Percentiles rank a stretch among this genome's conserved stretches.
These are phyloP conservation scores for Euthynnus affinis DNA, from an alignment of 2,797 vertebrate genomes.

Conservation along the genomic window DNA sequence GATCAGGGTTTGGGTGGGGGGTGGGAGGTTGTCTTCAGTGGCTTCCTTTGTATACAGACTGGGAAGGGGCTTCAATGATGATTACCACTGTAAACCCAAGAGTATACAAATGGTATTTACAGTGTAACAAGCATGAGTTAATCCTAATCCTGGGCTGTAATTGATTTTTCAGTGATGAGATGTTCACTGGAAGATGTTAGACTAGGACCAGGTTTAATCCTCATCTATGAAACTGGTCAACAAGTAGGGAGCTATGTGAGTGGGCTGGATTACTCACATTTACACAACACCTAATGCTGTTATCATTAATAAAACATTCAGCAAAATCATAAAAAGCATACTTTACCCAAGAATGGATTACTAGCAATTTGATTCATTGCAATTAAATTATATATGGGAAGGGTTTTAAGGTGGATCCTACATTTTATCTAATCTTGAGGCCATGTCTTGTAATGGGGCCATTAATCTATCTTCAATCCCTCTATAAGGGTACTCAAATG, in stretches of 20 bases:
- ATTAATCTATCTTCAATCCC: too few species aligned
- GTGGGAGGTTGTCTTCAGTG: neutral
- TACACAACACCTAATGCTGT: neutral
- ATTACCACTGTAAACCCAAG: slow-evolving; percentile 45
- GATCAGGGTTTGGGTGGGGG: slow-evolving; percentile 2
- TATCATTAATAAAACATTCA: neutral
- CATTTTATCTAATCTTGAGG: neutral
- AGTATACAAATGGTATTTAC: slow-evolving; percentile 43
- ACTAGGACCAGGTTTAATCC: slow-evolving; percentile 37
- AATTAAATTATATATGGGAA: too few species aligned
- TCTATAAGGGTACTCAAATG: too few species aligned
- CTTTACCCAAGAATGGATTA: neutral
- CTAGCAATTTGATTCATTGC: neutral
- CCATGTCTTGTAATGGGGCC: neutral
- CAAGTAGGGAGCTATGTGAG: neutral
- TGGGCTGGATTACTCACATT: neutral
- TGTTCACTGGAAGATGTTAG: slow-evolving; percentile 36
- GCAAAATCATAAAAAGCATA: neutral
- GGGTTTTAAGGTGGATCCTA: neutral
- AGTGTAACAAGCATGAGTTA: slow-evolving; percentile 39
- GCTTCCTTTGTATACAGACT: slow-evolving; percentile 15
- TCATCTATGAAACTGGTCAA: slow-evolving; percentile 29
- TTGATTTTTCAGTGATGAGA: slow-evolving; percentile 54
- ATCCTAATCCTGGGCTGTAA: slow-evolving; percentile 54
- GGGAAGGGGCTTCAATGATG: slow-evolving; percentile 21